These are phyloP conservation scores for Catajapyx aquilonaris DNA, from an alignment of 1,140 invertebrate species.

Conservation along the genomic window DNA sequence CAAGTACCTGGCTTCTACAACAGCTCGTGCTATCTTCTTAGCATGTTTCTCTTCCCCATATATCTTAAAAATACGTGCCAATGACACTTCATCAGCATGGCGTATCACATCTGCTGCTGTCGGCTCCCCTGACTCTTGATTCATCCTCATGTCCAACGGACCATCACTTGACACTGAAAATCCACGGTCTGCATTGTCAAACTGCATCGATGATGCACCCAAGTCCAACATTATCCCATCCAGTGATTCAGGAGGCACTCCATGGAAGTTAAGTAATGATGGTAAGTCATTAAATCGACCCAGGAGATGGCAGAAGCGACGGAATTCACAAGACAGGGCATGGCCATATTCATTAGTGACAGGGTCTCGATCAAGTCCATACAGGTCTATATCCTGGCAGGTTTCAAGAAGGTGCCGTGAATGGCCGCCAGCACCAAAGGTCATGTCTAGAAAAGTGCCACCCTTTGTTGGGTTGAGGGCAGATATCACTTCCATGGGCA, in stretches of 20 bases:
- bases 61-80: constrained; percentile 55
- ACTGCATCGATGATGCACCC: constrained; percentile 92
- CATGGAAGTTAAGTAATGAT: constrained; percentile 32
- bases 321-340: no score
- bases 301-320: not conserved
- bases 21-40: constrained; percentile 63
- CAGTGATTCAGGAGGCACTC: constrained; percentile 38
- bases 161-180: constrained; percentile 69
- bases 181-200: constrained; percentile 56
- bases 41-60: constrained; percentile 84
- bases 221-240: constrained; percentile 83
- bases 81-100: constrained; percentile 47
- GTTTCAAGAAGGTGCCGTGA: constrained; percentile 34
- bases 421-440: constrained; percentile 88
- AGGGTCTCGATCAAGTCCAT: constrained; percentile 78
- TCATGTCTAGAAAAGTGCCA: constrained; percentile 55
- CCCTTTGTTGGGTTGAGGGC: constrained; percentile 6
- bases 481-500: constrained; percentile 6
- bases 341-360: constrained; percentile 42
- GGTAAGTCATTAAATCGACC: constrained; percentile 62
- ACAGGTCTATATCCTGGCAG: constrained; percentile 31
- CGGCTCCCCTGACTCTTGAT: constrained; percentile 42
- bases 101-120: constrained; percentile 74
- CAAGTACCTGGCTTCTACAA: constrained; percentile 67
- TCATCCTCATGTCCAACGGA: constrained; percentile 91